Base-by-base conservation (phyloP, 1,140 invertebrate genomes). In the Drosophila fuyamai region DNA sequence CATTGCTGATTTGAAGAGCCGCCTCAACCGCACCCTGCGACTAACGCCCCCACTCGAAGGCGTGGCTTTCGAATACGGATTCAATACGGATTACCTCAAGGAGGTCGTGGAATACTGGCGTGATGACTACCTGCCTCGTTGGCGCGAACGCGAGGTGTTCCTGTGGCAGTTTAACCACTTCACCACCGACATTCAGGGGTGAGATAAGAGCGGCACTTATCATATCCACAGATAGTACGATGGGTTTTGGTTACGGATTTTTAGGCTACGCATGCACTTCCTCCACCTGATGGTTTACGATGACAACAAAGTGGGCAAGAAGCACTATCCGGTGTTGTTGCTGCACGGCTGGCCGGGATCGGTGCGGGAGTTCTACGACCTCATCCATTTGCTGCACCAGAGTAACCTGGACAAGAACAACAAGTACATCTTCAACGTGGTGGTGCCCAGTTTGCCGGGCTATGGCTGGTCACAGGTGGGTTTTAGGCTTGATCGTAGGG, bases 291-390 rank as follows among this genome's bases (percentile, higher is more conserved):
- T 92, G 94, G 93, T 96, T 4, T 88, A 96, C 8, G 84, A 91
- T 13, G 76, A 89, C 7, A 83, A 91, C 58, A 92, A 83, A 56
- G 79, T 81, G 54, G 89, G 75, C 36, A 92, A 91, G 73, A 18
- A 88, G 23, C 85, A 92, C 57, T 91, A 92, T 54, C 96, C 96
- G 0, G 62, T 98, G 18, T 74, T 98, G 1, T 23, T 98, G 2
- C 78, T 97, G 0, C 97, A 98, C 84, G 97, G 97, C 10, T 99
- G 97, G 97, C 98, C 98, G 9, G 97, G 98, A 38, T 97, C 96
- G 1, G 94, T 98, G 12, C 93, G 96, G 12, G 97, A 98, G 91
- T 98, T 98, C 90, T 96, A 96, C 70, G 95, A 97, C 78, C 91
- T 97, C 0, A 95, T 96, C 43, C 96, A 96, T 1, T 57, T 95